Conservation (phyloP, 37 sponge, comb jelly and placozoan species). For the Halisarca cf. caerulea region DNA sequence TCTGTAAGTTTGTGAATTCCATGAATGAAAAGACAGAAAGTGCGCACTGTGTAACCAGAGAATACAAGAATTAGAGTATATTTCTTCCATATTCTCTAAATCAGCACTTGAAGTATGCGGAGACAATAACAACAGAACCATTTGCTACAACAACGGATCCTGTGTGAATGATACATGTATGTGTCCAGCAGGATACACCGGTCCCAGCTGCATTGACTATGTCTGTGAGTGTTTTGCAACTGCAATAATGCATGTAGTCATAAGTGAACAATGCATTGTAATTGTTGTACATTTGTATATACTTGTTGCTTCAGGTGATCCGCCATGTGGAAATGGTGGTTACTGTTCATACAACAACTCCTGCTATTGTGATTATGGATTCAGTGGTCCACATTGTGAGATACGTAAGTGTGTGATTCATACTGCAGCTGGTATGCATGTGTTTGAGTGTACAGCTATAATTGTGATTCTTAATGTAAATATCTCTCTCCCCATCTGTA, state of each 20-base stretch:
- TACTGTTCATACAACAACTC: background rate
- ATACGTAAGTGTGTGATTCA: background rate
- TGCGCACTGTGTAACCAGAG: no score
- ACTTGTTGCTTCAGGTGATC: background rate
- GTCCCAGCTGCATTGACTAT: background rate
- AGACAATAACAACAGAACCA: background rate
- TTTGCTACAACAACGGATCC: constrained; percentile 18
- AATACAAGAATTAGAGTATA: no score
- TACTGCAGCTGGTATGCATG: background rate
- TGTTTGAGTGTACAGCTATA: background rate
- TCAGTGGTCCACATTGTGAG: background rate
- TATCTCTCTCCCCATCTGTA: background rate
- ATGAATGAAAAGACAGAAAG: no score
- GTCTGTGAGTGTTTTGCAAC: background rate
- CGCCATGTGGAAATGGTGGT: background rate
- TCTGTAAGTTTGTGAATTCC: background rate
- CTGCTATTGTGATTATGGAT: background rate
- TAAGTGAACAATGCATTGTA: background rate
- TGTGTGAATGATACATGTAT: background rate
- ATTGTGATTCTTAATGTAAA: background rate
- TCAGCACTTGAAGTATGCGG: no score
- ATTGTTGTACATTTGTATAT: background rate
- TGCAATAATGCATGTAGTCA: background rate
- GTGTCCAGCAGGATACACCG: background rate
- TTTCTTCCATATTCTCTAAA: no score